Evolutionary conservation across 2,888 invertebrate genomes (phyloP), one percentile per base, ranked within the genome.

Genomic region (Heliconius ismenius): DNA sequence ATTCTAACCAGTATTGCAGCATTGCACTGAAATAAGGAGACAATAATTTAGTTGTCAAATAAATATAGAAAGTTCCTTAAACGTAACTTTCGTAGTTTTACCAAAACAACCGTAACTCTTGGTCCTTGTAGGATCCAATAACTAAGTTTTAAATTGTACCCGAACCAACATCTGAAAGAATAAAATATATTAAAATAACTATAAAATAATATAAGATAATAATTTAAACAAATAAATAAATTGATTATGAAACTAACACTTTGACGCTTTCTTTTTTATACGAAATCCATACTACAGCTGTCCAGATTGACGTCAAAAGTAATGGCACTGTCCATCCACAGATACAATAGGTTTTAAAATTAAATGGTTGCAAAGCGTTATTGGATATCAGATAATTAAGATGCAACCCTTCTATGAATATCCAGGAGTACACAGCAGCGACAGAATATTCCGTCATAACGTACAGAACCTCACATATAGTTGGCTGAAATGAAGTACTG

Each of bases 41-140:
- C 4, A n/a, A 78, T 83, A 49, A 43, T 21, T 24, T 62, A 13
- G 39, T 49, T 62, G 26, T 49, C n/a, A 49, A 39, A 73, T 43
- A 28, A 54, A 39, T n/a, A 28, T 63, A 9, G 9, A 15, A 10
- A 1, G 24, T 2, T 36, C 9, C 7, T 18, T 74, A 9, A 13
- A 24, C 91, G 95, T 39, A 65, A 36, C 13, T 24, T 21, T 39
- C 7, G 24, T 13, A 65, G 95, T 65, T 67, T 67, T 92, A 98
- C 98, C 92, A 96, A 86, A 82, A 98, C 96, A 32, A 98, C 96
- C 3, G 95, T 95, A 78, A 97, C 94, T 74, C 98, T 94, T 0
- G 98, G 98, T 32, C 97, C 98, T 90, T 99, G 98, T 39, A 98
- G 92, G 81, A 98, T 97, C 98, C 98, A 98, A 87, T 97, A 98